Base-by-base conservation (phyloP, 2,113 vertebrate genomes). In the Ifrita kowaldi region DNA sequence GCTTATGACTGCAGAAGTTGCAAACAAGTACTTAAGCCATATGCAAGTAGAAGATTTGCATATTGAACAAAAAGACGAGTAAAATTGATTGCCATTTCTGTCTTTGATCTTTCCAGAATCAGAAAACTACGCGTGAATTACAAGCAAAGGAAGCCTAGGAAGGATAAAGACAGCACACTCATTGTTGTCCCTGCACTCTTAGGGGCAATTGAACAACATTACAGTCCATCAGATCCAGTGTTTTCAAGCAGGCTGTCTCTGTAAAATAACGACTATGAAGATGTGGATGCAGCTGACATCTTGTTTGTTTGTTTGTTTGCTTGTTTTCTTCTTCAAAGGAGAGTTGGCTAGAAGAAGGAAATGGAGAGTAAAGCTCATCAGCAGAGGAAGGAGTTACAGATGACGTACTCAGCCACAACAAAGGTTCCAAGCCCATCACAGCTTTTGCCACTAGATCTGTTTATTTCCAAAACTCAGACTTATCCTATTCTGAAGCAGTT, bases 1-100 rank as follows among this genome's bases (percentile, higher is more conserved):
- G 97, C 85, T 92, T 97, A 94, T 91, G 94, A 95, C 91, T 39
- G 24, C 69, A 93, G 87, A 97, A 97, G 87, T 95, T 96, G 62
- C 84, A 97, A 97, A 94, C 50, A 73, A 83, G 37, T 79, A 91
- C 30, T 94, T 87, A 88, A 87, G 67, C 39, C 46, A 64, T 46
- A 62, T n/a, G 33, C 83, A 88, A 94, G 44, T 56, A 50, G 50
- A 47, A 84, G 84, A 63, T 92, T 88, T 89, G 11, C 52, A 70
- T 84, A 81, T 63, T 60, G 37, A 91, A 65, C 20, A 67, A 63
- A 84, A 68, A 84, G 37, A 50, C 6, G 67, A 77, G 32, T 46
- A 75, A 93, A 83, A n/a, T 47, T 46, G 33, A 60, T 83, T 70
- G 70, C 11, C 33, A 78, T 70, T 53, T 77, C 50, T 83, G 17